These are phyloP conservation scores for Empidonax traillii DNA, from an alignment of 2,113 vertebrate genomes.

Conservation along the genomic window DNA sequence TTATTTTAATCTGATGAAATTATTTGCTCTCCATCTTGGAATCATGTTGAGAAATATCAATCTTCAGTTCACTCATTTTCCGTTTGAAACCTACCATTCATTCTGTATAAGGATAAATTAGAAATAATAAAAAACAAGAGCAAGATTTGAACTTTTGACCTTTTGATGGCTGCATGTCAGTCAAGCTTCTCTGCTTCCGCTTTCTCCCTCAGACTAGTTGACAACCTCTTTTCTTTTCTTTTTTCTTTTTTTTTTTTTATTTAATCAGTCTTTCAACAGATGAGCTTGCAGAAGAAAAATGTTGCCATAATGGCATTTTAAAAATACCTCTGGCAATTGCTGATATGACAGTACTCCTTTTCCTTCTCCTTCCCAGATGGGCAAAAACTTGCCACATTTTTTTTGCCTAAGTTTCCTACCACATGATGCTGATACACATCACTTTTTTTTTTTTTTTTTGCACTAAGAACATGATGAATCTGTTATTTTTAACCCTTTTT, in stretches of 20 bases:
- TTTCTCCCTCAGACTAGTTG: background rate
- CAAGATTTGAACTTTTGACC: constrained; percentile 33
- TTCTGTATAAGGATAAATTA: background rate
- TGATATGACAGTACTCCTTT: constrained; percentile 48
- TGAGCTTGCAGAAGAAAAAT: constrained; percentile 14
- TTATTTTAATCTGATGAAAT: constrained; percentile 4
- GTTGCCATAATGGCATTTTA: constrained; percentile 31
- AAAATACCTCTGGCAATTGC: constrained; percentile 24
- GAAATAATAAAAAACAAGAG: background rate
- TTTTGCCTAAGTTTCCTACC: constrained; percentile 20
- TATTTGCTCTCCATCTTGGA: constrained; percentile 19
- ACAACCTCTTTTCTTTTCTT: background rate
- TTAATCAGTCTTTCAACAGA: background rate
- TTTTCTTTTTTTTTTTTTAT: background rate
- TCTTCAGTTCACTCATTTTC: background rate
- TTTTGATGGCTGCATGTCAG: background rate
- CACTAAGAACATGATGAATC: background rate
- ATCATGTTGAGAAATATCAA: background rate
- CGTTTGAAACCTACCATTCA: background rate
- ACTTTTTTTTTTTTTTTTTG: background rate
- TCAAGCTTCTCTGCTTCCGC: background rate
- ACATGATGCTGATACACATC: constrained; percentile 17
- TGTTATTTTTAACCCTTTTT: background rate
- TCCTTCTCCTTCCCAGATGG: constrained; percentile 12
- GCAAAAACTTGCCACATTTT: background rate